Conservation (phyloP, 2,113 vertebrate genomes). For the Meriones unguiculatus region DNA sequence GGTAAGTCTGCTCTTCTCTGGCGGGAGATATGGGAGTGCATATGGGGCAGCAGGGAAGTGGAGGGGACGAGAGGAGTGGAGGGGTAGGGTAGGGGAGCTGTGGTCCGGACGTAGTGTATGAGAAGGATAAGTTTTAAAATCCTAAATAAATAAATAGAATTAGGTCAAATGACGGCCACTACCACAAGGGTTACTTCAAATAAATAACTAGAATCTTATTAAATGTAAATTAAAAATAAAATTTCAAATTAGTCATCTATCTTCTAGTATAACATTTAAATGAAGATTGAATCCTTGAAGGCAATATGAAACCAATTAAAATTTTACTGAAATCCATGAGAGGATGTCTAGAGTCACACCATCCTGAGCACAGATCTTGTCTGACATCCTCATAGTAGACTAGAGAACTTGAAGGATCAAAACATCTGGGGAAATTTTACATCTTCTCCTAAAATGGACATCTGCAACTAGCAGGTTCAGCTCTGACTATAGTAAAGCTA, state of each 20-base stretch:
- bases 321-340: neutral
- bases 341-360: too few species aligned
- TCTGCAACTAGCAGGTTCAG: neutral
- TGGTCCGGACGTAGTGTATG: neutral
- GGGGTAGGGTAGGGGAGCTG: neutral
- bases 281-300: neutral
- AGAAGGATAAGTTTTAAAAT: neutral
- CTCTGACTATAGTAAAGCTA: neutral
- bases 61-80: neutral
- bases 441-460: neutral
- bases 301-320: neutral
- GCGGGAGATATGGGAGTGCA: neutral
- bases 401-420: conserved; percentile 1
- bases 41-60: neutral
- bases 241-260: neutral
- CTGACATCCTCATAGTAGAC: neutral
- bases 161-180: neutral
- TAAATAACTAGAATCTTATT: neutral
- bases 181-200: neutral
- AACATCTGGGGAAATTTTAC: neutral
- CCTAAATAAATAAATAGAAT: neutral
- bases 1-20: neutral
- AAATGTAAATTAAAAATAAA: conserved; percentile 37
- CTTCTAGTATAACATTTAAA: neutral
- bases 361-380: neutral